Conservation (phyloP, 2,113 vertebrate species). For the Anolis sagrei region DNA sequence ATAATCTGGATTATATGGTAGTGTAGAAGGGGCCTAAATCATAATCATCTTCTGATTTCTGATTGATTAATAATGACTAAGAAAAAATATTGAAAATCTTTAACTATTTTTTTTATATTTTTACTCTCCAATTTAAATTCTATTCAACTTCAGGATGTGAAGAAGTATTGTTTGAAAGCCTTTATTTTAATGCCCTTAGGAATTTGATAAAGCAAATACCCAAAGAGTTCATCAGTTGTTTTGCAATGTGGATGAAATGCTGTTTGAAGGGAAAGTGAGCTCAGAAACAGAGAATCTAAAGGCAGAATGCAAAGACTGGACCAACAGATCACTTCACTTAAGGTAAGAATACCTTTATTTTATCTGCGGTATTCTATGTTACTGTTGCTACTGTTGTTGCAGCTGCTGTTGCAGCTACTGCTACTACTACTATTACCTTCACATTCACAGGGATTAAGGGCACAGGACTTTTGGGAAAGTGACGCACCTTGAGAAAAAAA, state of each 20-base stretch:
- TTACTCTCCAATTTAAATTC: not conserved
- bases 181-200: constrained; percentile 68
- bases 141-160: not conserved
- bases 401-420: no score
- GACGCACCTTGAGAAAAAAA: no score
- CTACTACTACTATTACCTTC: no score
- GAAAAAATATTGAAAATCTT: no score
- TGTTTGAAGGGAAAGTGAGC: constrained; percentile 84
- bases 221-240: constrained; percentile 83
- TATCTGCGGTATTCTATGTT: not conserved
- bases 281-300: constrained; percentile 75
- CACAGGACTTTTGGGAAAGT: no score
- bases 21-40: no score
- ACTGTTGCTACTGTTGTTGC: not conserved
- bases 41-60: not conserved
- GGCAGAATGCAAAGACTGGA: constrained; percentile 84
- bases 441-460: no score
- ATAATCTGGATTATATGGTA: no score
- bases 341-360: constrained; percentile 71
- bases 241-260: constrained; percentile 84
- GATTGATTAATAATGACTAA: no score
- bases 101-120: no score
- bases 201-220: constrained; percentile 83
- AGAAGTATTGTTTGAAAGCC: constrained; percentile 16
- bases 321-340: constrained; percentile 79